Evolutionary conservation across 2,888 invertebrate genomes (phyloP).

Genomic region (Andrena trimmerana): DNA sequence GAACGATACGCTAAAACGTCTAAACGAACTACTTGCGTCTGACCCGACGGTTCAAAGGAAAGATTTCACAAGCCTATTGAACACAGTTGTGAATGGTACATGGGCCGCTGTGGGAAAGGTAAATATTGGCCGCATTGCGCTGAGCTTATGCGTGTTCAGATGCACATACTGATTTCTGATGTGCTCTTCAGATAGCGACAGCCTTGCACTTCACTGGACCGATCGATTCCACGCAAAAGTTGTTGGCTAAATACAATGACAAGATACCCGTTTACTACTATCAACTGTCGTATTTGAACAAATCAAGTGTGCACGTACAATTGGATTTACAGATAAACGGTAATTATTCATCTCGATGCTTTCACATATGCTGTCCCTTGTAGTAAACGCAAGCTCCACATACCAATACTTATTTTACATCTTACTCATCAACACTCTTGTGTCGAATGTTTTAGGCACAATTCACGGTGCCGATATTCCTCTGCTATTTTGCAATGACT

Average conservation of each 20-base stretch:
- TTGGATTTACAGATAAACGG: no score
- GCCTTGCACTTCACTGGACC: conserved; percentile 61
- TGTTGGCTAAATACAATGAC: conserved; percentile 42
- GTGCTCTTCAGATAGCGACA: conserved; percentile 33
- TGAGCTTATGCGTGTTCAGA: neutral
- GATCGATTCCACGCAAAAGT: conserved; percentile 69
- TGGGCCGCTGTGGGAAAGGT: no score
- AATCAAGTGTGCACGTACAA: conserved; percentile 83
- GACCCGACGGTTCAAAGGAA: no score
- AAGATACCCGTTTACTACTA: conserved; percentile 70
- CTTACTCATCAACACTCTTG: neutral
- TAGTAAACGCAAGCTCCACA: neutral
- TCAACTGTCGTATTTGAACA: conserved; percentile 79
- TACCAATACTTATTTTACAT: neutral
- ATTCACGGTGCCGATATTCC: conserved; percentile 86
- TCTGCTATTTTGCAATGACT: conserved; percentile 86
- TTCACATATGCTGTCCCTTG: conserved; percentile 81
- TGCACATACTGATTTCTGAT: no score
- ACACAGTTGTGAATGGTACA: no score
- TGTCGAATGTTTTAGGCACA: conserved; percentile 61
- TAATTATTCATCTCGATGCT: no score
- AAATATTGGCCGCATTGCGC: neutral
- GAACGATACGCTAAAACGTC: no score
- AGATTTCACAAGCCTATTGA: no score
- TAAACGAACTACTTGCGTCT: no score